These are phyloP conservation scores for Pangasius mekongensis DNA, from an alignment of 2,797 vertebrate species.

Conservation along the genomic window DNA sequence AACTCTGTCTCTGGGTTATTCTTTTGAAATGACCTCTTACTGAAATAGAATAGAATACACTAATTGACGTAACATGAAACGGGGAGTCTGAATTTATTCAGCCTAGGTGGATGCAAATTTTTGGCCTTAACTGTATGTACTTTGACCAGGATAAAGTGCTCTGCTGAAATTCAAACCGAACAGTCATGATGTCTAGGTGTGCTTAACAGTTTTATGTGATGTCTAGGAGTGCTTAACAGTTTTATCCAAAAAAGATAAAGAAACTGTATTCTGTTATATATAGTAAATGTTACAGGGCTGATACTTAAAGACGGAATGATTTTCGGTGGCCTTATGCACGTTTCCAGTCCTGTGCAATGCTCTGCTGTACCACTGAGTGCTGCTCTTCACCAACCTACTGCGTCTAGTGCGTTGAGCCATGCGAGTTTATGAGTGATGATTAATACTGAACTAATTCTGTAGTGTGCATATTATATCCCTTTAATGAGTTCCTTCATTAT, in stretches of 20 bases:
- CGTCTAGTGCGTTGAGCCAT: no score
- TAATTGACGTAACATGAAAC: no score
- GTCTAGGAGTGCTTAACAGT: no score
- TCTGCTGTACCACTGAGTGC: conserved; percentile 13
- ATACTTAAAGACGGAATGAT: not conserved
- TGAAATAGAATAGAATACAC: no score
- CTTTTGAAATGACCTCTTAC: no score
- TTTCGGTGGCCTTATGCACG: not conserved
- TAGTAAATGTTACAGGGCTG: not conserved
- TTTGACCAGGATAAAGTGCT: not conserved
- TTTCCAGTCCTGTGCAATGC: not conserved
- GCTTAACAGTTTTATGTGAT: no score
- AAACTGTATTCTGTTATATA: not conserved
- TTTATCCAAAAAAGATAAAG: no score
- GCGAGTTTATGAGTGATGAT: not conserved
- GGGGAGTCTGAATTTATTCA: no score
- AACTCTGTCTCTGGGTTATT: no score
- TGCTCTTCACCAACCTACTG: conserved; percentile 24
- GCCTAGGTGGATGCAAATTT: not conserved
- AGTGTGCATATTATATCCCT: conserved; percentile 25
- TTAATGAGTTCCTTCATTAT: conserved; percentile 42
- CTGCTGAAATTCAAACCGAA: not conserved
- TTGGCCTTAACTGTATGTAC: not conserved
- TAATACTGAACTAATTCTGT: conserved; percentile 37
- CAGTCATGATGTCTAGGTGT: not conserved